Percentiles rank a stretch among this genome's conserved stretches.
Conservation (phyloP, 2,797 vertebrate genomes). For the Fistularia commersonii region DNA sequence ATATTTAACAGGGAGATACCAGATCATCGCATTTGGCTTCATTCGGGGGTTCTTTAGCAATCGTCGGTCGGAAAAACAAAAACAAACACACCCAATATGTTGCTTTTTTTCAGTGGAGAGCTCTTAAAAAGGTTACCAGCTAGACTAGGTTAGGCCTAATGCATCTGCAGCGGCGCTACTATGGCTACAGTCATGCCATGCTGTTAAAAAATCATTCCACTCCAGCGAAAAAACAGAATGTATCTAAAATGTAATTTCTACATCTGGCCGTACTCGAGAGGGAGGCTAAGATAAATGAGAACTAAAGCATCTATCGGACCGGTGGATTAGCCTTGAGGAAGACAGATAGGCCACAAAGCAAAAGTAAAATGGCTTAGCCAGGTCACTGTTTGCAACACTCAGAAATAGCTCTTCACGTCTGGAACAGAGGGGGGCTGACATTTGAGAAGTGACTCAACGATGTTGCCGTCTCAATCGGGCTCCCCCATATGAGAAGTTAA, state of each 20-base stretch:
- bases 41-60: not conserved
- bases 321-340: conserved; percentile 59
- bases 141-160: conserved; percentile 61
- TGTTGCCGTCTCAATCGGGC: conserved; percentile 11
- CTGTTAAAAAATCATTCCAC: conserved; percentile 60
- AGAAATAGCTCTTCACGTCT: conserved; percentile 58
- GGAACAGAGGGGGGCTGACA: conserved; percentile 25
- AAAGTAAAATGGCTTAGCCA: conserved; percentile 62
- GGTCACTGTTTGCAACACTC: conserved; percentile 66
- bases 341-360: conserved; percentile 66
- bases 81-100: not conserved
- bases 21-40: not conserved
- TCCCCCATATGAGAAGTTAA: too few species aligned
- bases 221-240: conserved; percentile 46
- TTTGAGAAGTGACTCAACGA: conserved; percentile 28
- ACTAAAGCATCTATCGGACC: conserved; percentile 64
- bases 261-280: conserved; percentile 44
- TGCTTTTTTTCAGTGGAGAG: not conserved
- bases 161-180: conserved; percentile 51
- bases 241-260: conserved; percentile 53
- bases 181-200: conserved; percentile 68
- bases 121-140: conserved; percentile 28
- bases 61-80: too few species aligned
- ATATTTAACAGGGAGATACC: conserved; percentile 1
- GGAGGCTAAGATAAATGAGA: conserved; percentile 48